Percentiles rank a stretch among this genome's conserved stretches.
Evolutionary conservation across 1,140 invertebrate species (phyloP).

Genomic region (Hydropsyche tenuis): DNA sequence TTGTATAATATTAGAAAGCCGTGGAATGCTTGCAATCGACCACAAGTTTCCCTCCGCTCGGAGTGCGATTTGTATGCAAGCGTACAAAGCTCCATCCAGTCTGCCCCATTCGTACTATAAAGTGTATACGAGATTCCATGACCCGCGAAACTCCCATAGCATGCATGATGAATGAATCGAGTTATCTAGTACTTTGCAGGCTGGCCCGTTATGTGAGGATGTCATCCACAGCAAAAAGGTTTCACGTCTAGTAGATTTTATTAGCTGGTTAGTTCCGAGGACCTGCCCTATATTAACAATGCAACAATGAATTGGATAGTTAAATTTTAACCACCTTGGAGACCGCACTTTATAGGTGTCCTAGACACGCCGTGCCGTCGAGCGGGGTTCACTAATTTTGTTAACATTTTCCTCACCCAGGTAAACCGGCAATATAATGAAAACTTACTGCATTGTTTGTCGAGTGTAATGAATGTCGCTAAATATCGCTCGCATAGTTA

Average conservation of each 20-base stretch:
- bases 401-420: background rate
- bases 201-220: background rate
- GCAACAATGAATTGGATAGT: conserved; percentile 13
- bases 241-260: too few relatives aligned
- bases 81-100: background rate
- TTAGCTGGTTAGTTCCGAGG: too few relatives aligned
- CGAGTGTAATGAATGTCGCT: too few relatives aligned
- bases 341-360: background rate
- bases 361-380: background rate
- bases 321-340: conserved; percentile 1
- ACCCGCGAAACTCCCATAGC: background rate
- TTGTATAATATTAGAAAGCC: too few relatives aligned
- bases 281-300: background rate
- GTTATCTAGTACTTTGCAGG: background rate
- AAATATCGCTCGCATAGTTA: too few relatives aligned
- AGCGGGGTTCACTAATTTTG: conserved; percentile 8
- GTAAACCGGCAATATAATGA: background rate
- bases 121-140: background rate
- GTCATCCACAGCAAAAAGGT: too few relatives aligned
- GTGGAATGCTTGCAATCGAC: too few relatives aligned
- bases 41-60: background rate
- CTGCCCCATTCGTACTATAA: background rate
- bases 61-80: background rate
- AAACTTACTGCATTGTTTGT: background rate
- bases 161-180: conserved; percentile 8